A percentile compares a stretch with the other conserved stretches of the same genome.
Evolutionary conservation across 2,113 vertebrate genomes (phyloP).

Genomic region (Spilogale gracilis): DNA sequence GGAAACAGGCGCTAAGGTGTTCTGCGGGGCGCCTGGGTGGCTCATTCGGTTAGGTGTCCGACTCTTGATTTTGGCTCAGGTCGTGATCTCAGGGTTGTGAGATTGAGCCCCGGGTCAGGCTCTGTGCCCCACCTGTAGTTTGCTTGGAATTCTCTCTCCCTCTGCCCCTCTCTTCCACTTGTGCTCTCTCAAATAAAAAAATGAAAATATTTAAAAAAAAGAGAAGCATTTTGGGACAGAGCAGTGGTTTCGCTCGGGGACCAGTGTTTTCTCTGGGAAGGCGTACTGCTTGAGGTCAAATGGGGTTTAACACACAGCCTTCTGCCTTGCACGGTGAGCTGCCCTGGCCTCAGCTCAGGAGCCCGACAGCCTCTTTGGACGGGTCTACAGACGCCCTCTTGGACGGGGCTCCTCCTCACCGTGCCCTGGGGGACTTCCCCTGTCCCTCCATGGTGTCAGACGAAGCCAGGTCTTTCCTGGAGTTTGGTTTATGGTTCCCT

Average conservation of each 20-base stretch:
- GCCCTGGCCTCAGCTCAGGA: not conserved
- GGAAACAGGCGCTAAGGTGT: not conserved
- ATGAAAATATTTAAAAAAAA: not conserved
- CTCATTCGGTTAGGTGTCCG: not conserved
- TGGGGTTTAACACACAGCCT: accelerated
- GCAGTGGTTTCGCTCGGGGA: not conserved
- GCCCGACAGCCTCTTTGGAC: not conserved
- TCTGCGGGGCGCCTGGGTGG: not conserved
- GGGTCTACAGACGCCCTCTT: not conserved
- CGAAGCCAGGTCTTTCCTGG: not conserved
- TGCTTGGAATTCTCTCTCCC: not conserved
- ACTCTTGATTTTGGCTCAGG: not conserved
- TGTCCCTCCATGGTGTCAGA: accelerated
- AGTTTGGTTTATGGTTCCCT: not conserved
- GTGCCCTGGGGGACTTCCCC: not conserved
- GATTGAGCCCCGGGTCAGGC: not conserved
- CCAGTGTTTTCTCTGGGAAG: not conserved
- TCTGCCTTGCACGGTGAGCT: not conserved
- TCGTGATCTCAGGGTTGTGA: not conserved
- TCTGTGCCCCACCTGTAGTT: not conserved
- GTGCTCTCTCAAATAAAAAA: not conserved
- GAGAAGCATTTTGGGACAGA: not conserved
- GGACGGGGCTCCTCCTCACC: not conserved
- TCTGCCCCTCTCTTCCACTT: not conserved
- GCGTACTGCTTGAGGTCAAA: no score